Percentiles rank a stretch among this genome's conserved stretches.
phyloP scores from a whole-genome alignment of 2,797 vertebrate species.

The Silurus aristotelis region DNA sequence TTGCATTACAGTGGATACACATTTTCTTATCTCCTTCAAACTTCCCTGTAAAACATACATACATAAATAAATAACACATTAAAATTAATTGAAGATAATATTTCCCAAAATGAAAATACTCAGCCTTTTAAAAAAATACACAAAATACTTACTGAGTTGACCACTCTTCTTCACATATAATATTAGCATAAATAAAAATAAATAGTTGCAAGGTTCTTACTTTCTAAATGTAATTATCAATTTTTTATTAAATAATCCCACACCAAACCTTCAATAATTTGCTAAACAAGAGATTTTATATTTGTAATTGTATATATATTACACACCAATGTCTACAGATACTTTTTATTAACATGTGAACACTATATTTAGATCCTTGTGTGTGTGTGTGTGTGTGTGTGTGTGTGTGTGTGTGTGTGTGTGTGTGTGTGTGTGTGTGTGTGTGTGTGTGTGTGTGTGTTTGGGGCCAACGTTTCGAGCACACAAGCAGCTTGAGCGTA shows the following conservation, averaged over 20 bases:
- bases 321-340: background rate
- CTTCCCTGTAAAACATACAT: slow-evolving; percentile 59
- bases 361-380: background rate
- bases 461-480: slow-evolving; percentile 29
- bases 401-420: slow-evolving; percentile 11
- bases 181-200: background rate
- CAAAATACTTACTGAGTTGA: too few relatives aligned
- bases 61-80: background rate
- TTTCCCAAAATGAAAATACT: too few relatives aligned
- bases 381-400: slow-evolving; percentile 15
- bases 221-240: background rate
- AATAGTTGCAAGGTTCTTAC: background rate
- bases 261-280: background rate
- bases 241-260: background rate
- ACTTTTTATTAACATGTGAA: slow-evolving; percentile 19
- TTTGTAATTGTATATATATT: background rate
- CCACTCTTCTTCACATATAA: background rate
- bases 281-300: background rate
- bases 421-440: slow-evolving; percentile 14
- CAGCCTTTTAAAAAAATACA: too few relatives aligned
- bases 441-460: slow-evolving; percentile 13
- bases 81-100: too few relatives aligned
- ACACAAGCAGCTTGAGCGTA: slow-evolving; percentile 52
- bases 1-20: slow-evolving; percentile 83
- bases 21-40: slow-evolving; percentile 61